A percentile compares a stretch with the other conserved stretches of the same genome.
Conservation (phyloP, 2,888 invertebrate genomes). For the Zhengitettix transpicula region DNA sequence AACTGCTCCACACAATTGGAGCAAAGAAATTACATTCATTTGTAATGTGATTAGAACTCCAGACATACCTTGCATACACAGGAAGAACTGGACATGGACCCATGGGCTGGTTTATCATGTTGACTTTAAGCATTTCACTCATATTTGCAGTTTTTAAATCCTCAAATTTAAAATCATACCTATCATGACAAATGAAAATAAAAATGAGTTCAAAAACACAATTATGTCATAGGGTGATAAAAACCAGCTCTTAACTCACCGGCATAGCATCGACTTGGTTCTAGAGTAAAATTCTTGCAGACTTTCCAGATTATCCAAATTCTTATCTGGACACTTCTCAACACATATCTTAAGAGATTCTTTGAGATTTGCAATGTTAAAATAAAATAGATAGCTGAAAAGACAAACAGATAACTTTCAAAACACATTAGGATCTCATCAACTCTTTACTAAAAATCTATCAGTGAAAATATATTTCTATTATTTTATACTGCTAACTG, state of each 20-base stretch:
- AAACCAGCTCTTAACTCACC: slow-evolving; percentile 21
- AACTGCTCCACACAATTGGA: no score
- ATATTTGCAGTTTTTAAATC: neutral
- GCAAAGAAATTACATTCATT: no score
- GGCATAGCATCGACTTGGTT: slow-evolving; percentile 62
- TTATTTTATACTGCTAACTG: no score
- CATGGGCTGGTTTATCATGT: slow-evolving; percentile 24
- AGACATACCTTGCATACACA: slow-evolving; percentile 47
- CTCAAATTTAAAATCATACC: slow-evolving; percentile 13
- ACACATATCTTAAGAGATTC: slow-evolving; percentile 78
- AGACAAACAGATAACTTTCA: neutral
- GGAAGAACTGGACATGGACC: slow-evolving; percentile 70
- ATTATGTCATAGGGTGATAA: no score
- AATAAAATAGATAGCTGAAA: slow-evolving; percentile 58
- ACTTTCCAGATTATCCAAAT: slow-evolving; percentile 44
- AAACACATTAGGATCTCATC: no score
- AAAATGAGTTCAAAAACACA: no score
- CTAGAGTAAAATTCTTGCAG: slow-evolving; percentile 53
- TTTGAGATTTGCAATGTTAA: slow-evolving; percentile 59
- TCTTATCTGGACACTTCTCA: slow-evolving; percentile 61
- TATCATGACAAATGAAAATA: slow-evolving; percentile 4
- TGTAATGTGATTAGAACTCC: no score
- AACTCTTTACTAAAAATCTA: no score
- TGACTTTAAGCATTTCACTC: neutral
- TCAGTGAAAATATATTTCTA: no score